Evolutionary conservation across 2,888 invertebrate genomes (phyloP), one percentile per base, ranked within the genome.

Genomic region (Plebejus anna): DNA sequence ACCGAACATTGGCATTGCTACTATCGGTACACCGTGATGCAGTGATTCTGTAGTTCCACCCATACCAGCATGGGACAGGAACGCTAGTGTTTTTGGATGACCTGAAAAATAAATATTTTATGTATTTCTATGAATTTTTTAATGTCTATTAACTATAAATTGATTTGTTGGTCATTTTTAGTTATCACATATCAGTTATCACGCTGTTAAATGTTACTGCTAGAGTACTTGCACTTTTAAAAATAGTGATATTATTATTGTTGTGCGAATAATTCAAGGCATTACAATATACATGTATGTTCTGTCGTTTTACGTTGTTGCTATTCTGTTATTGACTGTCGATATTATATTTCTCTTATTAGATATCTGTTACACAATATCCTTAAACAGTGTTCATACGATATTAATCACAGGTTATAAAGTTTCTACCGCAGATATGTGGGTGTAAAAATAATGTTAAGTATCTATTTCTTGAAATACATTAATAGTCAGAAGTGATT

Each of bases 41-140:
- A 95, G 91, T 1, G 95, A 94, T 84, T 96, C 96, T 4, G 93
- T 95, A 0, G 94, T 94, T 6, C 96, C 94, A 75, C 95, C 89
- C 84, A 95, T 93, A 1, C 96, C 96, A 76, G 94, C 95, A 79
- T 96, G 96, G 0, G 95, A 93, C 61, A 95, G 87, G 82, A 95
- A 96, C 0, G 94, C 95, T 78, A 94, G 82, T 0, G 95, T 94
- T 80, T 95, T 95, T 2, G 95, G 94, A 83, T 96, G 95, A 78
- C 91, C 96, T 96, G 85, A 51, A 47, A 59, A 42, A 38, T 42
- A 7, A 47, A 59, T 38, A 11, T 22, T 22, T 16, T n/a, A 57
- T n/a, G 1, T 42, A 42, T 42, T 42, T 42, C 7, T 42, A 42
- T 5, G 1, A 9, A 42, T 2, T 7, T 42, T 38, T 38, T 38